Evolutionary conservation across 2,113 vertebrate species (phyloP).

Genomic region (Rhipidura dahli): DNA sequence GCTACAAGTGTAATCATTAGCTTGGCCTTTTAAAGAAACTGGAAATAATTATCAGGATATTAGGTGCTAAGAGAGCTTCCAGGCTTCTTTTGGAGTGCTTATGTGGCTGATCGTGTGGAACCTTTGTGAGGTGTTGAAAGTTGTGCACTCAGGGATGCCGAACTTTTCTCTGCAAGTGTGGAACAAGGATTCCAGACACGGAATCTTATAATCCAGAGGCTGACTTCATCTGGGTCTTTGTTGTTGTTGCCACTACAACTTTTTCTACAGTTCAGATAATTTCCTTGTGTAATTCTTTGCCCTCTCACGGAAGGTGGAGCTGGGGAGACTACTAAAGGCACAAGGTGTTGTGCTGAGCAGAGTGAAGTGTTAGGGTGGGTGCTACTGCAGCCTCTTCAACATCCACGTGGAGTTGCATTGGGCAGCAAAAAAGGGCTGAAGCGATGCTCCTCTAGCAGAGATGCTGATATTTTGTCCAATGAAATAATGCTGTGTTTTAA

Average conservation of each 20-base stretch:
- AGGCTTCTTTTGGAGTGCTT: background rate
- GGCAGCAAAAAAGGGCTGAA: background rate
- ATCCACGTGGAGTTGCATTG: background rate
- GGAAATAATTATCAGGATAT: constrained; percentile 11
- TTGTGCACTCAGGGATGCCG: background rate
- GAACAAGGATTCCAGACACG: background rate
- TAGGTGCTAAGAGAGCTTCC: background rate
- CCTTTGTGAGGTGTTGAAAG: background rate
- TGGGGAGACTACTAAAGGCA: background rate
- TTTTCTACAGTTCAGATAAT: background rate
- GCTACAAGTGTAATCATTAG: constrained; percentile 33
- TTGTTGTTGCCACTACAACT: background rate
- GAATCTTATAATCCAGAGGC: background rate
- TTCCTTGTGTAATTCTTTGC: background rate
- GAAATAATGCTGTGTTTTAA: background rate
- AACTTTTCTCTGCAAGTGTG: background rate
- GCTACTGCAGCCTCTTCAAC: background rate
- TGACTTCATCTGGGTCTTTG: background rate
- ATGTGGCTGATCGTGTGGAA: background rate
- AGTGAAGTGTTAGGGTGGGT: background rate
- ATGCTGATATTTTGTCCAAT: background rate
- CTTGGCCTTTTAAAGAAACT: constrained; percentile 16
- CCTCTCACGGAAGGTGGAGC: background rate
- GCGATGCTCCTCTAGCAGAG: background rate
- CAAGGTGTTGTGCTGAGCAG: background rate